Evolutionary conservation across 2,797 vertebrate species (phyloP).

Genomic region (Vespertilio murinus): DNA sequence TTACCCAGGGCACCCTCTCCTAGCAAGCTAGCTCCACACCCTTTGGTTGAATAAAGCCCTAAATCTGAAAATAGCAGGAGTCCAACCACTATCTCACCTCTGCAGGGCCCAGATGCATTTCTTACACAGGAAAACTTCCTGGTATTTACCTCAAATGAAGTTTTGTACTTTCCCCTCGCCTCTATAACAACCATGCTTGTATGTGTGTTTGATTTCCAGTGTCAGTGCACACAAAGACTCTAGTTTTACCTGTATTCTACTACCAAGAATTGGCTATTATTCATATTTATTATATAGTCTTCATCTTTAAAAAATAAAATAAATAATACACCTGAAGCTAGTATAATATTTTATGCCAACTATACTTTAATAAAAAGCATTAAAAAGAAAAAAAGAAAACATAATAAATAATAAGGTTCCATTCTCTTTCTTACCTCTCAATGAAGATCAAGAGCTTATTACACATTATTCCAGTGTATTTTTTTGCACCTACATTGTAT

Average conservation of each 20-base stretch:
- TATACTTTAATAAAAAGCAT: not conserved
- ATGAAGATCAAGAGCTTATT: not conserved
- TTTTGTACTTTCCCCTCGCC: not conserved
- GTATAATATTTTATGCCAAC: not conserved
- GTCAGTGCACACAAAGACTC: not conserved
- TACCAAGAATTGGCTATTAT: not conserved
- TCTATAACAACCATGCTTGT: not conserved
- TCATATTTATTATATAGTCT: not conserved
- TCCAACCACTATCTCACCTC: not conserved
- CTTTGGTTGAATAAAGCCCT: conserved; percentile 26
- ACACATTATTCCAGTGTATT: not conserved
- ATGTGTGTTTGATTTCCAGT: not conserved
- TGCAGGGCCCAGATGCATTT: not conserved
- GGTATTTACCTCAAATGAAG: not conserved
- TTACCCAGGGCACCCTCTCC: conserved; percentile 23
- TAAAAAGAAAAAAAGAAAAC: not conserved
- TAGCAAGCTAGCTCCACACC: not conserved
- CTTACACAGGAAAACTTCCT: not conserved
- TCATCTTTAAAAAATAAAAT: conserved; percentile 6
- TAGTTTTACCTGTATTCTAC: conserved; percentile 15
- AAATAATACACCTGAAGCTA: not conserved
- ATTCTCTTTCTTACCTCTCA: not conserved
- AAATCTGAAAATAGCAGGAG: not conserved
- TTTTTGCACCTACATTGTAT: not conserved
- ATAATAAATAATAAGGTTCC: not conserved